phyloP scores from a whole-genome alignment of 2,888 invertebrate genomes.

The Machimus rusticus region DNA sequence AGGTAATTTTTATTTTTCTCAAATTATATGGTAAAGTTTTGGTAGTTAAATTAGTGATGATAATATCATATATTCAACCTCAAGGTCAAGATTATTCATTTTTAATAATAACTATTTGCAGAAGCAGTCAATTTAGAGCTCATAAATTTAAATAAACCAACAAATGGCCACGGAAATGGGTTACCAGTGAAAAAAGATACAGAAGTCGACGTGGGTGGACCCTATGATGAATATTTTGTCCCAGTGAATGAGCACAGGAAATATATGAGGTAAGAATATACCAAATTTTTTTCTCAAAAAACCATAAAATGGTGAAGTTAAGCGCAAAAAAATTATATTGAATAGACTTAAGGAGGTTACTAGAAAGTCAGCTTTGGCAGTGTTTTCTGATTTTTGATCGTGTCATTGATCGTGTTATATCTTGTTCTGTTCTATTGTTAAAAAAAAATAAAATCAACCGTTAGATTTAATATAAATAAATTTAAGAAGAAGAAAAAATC shows the following conservation, averaged over 20 bases:
- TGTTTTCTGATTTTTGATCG: not conserved
- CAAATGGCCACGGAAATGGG: slow-evolving; percentile 67
- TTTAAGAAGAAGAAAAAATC: not conserved
- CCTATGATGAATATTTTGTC: slow-evolving; percentile 85
- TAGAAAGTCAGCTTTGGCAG: not conserved
- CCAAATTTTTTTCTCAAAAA: not conserved
- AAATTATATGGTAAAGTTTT: not conserved
- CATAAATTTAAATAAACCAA: slow-evolving; percentile 73
- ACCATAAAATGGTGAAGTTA: not conserved
- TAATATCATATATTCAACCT: not conserved
- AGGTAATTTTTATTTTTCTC: not conserved
- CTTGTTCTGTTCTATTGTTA: not conserved
- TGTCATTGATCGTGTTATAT: not conserved
- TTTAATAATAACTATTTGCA: slow-evolving; percentile 48
- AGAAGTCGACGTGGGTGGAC: slow-evolving; percentile 72
- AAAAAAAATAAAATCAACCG: not conserved
- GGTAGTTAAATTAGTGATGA: not conserved
- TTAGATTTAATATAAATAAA: not conserved
- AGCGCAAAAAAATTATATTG: not conserved
- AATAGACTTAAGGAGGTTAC: not conserved
- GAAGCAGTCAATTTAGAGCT: slow-evolving; percentile 84
- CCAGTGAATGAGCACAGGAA: slow-evolving; percentile 86
- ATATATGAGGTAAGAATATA: slow-evolving; percentile 74
- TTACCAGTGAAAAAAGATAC: slow-evolving; percentile 72
- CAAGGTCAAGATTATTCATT: not conserved